These are phyloP conservation scores for Agrochola circellaris DNA, from an alignment of 2,888 invertebrate genomes.

Conservation along the genomic window DNA sequence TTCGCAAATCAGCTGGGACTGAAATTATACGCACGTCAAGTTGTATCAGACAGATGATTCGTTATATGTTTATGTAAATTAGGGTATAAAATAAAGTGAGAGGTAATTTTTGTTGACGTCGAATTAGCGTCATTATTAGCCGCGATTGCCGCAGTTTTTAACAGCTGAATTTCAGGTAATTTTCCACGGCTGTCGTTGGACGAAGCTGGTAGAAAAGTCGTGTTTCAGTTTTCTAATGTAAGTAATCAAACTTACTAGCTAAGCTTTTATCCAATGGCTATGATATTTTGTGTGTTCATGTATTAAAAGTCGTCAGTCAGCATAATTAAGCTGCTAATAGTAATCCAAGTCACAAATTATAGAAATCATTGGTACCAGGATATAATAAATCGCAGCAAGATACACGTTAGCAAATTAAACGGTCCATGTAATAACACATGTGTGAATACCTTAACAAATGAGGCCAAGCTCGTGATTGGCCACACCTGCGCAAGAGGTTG, in stretches of 20 bases:
- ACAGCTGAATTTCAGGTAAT: background rate
- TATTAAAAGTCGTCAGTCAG: background rate
- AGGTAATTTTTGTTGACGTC: conserved; percentile 5
- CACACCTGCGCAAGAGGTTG: conserved; percentile 76
- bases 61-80: conserved; percentile 60
- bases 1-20: conserved; percentile 73
- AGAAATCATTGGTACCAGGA: conserved; percentile 47
- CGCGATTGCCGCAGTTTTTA: conserved; percentile 4
- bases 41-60: conserved; percentile 71
- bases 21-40: conserved; percentile 76
- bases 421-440: conserved; percentile 57
- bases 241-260: background rate
- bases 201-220: background rate
- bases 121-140: conserved; percentile 18
- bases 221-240: background rate
- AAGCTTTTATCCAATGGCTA: background rate
- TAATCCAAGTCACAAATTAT: conserved; percentile 15
- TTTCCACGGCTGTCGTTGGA: background rate
- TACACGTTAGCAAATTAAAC: conserved; percentile 57
- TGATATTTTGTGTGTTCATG: background rate
- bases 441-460: conserved; percentile 67
- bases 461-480: conserved; percentile 72
- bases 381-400: conserved; percentile 51
- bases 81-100: conserved; percentile 14
- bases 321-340: background rate